Evolutionary conservation across 2,797 vertebrate species (phyloP).

Genomic region (Serranus cabrilla): DNA sequence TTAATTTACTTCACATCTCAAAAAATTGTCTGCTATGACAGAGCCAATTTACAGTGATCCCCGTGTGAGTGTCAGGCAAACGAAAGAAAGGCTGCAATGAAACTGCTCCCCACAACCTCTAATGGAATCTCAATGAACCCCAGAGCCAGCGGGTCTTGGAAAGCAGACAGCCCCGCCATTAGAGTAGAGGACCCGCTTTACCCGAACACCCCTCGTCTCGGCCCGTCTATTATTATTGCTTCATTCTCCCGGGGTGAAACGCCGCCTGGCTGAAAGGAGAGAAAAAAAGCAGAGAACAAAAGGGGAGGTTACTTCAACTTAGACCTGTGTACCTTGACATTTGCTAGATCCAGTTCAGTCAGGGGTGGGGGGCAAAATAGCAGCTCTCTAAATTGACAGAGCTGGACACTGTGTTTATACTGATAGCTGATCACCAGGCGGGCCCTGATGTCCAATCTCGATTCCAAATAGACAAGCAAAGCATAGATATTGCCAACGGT

Average conservation of each 20-base stretch:
- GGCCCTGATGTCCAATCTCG: slow-evolving; percentile 71
- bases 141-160: slow-evolving; percentile 62
- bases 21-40: slow-evolving; percentile 84
- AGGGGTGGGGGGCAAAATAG: slow-evolving; percentile 63
- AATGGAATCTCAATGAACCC: slow-evolving; percentile 87
- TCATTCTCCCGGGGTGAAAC: slow-evolving; percentile 71
- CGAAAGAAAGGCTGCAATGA: slow-evolving; percentile 66
- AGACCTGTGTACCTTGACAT: slow-evolving; percentile 80
- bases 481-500: slow-evolving; percentile 57
- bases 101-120: slow-evolving; percentile 66
- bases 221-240: slow-evolving; percentile 83
- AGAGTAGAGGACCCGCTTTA: slow-evolving; percentile 73
- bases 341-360: slow-evolving; percentile 73
- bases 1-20: slow-evolving; percentile 87
- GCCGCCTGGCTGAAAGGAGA: slow-evolving; percentile 48
- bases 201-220: slow-evolving; percentile 69
- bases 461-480: slow-evolving; percentile 75
- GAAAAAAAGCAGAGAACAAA: slow-evolving; percentile 42
- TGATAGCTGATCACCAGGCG: slow-evolving; percentile 79
- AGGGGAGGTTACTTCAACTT: slow-evolving; percentile 77
- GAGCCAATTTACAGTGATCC: slow-evolving; percentile 84
- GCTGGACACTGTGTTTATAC: slow-evolving; percentile 84
- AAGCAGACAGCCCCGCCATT: slow-evolving; percentile 80
- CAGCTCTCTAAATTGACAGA: slow-evolving; percentile 81
- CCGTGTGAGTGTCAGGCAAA: slow-evolving; percentile 81